phyloP scores from a whole-genome alignment of 2,888 invertebrate genomes.

The Patella depressa region DNA sequence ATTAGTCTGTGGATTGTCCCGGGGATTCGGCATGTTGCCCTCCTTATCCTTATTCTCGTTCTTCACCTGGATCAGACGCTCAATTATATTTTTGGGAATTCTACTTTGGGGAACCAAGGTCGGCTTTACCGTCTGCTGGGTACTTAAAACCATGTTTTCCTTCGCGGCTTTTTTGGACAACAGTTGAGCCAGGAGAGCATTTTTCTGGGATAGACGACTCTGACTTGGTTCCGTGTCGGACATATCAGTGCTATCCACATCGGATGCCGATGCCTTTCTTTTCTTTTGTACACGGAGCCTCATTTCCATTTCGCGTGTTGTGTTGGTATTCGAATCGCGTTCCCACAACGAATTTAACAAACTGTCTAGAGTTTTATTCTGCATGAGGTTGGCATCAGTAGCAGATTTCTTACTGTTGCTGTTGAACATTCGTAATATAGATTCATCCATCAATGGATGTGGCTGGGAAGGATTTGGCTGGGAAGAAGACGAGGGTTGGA shows the following conservation, averaged over 20 bases:
- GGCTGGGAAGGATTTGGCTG: constrained; percentile 17
- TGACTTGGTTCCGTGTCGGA: constrained; percentile 37
- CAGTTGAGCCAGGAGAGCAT: constrained; percentile 64
- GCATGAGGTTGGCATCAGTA: constrained; percentile 19
- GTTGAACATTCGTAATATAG: constrained; percentile 10
- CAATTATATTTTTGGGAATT: constrained; percentile 64
- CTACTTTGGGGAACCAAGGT: constrained; percentile 75
- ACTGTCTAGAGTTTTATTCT: constrained; percentile 43
- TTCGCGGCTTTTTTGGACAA: constrained; percentile 55
- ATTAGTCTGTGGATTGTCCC: constrained; percentile 46
- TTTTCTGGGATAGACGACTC: constrained; percentile 54
- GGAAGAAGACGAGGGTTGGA: constrained; percentile 53
- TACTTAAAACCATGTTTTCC: constrained; percentile 60
- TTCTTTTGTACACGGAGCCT: constrained; percentile 42
- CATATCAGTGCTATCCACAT: constrained; percentile 51
- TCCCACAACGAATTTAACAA: constrained; percentile 58
- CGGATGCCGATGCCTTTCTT: constrained; percentile 48
- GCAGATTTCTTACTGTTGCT: constrained; percentile 3
- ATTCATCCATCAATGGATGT: constrained; percentile 33
- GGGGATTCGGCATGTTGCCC: constrained; percentile 44
- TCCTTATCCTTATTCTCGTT: constrained; percentile 16
- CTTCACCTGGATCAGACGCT: constrained; percentile 45
- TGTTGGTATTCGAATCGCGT: constrained; percentile 39
- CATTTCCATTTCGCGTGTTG: constrained; percentile 35
- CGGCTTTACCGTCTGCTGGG: constrained; percentile 53